Evolutionary conservation across 2,113 vertebrate species (phyloP).

Genomic region (Tragelaphus scriptus): DNA sequence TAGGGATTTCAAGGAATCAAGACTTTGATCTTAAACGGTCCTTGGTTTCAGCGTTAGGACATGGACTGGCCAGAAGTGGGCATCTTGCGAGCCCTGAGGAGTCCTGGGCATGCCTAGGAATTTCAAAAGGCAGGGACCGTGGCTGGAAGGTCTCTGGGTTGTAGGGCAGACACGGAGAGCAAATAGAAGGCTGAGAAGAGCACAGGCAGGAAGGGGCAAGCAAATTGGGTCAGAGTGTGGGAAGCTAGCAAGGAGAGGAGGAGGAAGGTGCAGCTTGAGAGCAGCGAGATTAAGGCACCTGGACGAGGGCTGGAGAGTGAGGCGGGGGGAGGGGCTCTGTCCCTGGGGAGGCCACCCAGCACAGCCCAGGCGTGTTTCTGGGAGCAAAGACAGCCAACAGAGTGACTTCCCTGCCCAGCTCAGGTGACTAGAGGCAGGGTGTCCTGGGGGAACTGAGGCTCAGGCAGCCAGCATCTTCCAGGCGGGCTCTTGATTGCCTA

Average conservation of each 20-base stretch:
- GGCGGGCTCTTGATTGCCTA: background rate
- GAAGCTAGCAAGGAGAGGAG: background rate
- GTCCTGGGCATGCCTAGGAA: background rate
- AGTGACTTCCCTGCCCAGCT: background rate
- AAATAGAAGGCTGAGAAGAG: background rate
- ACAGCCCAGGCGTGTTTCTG: background rate
- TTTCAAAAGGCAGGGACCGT: background rate
- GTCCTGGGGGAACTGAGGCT: background rate
- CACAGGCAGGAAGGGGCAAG: background rate
- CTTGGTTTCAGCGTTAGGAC: background rate
- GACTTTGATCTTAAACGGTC: background rate
- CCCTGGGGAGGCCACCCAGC: too few relatives aligned
- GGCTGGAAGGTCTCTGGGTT: background rate
- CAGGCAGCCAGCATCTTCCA: background rate
- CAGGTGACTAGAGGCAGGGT: background rate
- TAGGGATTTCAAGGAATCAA: background rate
- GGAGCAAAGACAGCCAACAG: background rate
- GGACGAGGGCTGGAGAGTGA: background rate
- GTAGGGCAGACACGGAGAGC: background rate
- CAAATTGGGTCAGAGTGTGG: too few relatives aligned
- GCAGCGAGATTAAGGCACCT: background rate
- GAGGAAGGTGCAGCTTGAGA: background rate
- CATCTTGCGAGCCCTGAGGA: background rate
- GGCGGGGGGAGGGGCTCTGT: background rate
- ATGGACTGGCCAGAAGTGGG: background rate